These are phyloP conservation scores for Acrobasis suavella DNA, from an alignment of 2,888 invertebrate genomes.

Conservation along the genomic window DNA sequence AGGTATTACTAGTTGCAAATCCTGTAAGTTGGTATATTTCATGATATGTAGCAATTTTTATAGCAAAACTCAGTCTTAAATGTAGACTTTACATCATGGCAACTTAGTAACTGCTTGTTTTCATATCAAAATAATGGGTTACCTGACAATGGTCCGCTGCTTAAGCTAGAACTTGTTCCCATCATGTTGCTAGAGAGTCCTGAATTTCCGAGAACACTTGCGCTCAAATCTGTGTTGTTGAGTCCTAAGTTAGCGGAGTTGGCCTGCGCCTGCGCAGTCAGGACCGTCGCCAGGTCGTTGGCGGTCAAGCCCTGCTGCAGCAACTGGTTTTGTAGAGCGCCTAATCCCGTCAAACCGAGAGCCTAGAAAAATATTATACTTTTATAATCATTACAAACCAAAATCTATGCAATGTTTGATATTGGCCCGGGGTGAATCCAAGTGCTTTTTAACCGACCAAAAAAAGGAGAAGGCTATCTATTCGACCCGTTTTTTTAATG, in stretches of 20 bases:
- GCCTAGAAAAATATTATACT: conserved; percentile 53
- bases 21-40: too few species aligned
- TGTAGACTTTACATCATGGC: too few species aligned
- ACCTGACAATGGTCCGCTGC: conserved; percentile 71
- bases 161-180: conserved; percentile 53
- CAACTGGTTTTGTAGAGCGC: conserved; percentile 75
- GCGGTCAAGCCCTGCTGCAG: conserved; percentile 77
- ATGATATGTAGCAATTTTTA: too few species aligned
- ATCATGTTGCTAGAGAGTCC: conserved; percentile 51
- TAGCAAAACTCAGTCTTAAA: too few species aligned
- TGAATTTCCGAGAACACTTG: conserved; percentile 48
- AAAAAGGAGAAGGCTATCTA: too few species aligned
- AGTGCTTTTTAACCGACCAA: too few species aligned
- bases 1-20: too few species aligned
- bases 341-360: conserved; percentile 68
- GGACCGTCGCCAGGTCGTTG: conserved; percentile 66
- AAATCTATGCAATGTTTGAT: conserved; percentile 10
- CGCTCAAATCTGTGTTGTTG: conserved; percentile 49
- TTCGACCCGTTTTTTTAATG: too few species aligned
- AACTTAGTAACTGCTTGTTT: too few species aligned
- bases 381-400: conserved; percentile 2
- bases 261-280: conserved; percentile 63
- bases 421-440: too few species aligned
- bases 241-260: conserved; percentile 56
- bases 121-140: conserved; percentile 16